Evolutionary conservation across 2,113 vertebrate genomes (phyloP).

Genomic region (Loxodonta africana): DNA sequence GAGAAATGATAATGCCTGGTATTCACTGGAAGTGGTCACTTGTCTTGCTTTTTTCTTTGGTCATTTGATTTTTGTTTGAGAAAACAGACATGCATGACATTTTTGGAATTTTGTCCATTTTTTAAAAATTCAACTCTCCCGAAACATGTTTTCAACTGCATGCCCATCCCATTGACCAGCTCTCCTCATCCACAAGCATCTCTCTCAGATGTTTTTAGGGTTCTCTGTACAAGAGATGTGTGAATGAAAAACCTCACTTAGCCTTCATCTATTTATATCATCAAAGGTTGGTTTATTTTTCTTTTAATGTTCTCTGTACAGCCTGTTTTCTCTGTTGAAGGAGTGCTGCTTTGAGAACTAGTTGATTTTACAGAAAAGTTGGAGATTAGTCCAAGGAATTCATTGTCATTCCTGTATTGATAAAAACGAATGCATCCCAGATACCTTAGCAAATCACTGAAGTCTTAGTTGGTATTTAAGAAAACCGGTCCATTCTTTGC

Average conservation of each 20-base stretch:
- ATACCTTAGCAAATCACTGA: neutral
- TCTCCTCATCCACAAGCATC: conserved; percentile 85
- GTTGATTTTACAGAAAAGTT: neutral
- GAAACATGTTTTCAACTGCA: conserved; percentile 88
- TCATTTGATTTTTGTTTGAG: conserved; percentile 90
- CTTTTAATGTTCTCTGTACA: neutral
- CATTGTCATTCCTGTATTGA: neutral
- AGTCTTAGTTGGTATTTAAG: conserved; percentile 9
- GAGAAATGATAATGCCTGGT: conserved; percentile 90
- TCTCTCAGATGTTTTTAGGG: conserved; percentile 51
- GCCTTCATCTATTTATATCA: neutral
- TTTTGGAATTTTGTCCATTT: conserved; percentile 84
- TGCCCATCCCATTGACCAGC: conserved; percentile 92
- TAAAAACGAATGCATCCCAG: neutral
- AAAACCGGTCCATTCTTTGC: neutral
- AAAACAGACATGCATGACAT: conserved; percentile 89
- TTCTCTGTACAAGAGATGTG: neutral
- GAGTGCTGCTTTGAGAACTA: neutral
- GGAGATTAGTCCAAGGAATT: neutral
- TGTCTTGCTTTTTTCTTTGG: conserved; percentile 89
- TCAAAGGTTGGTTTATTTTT: neutral
- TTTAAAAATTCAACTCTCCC: neutral
- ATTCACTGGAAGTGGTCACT: conserved; percentile 91
- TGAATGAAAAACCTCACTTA: neutral
- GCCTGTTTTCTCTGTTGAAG: neutral